Conservation (phyloP, 1,140 invertebrate genomes). For the Acromyrmex charruanus region DNA sequence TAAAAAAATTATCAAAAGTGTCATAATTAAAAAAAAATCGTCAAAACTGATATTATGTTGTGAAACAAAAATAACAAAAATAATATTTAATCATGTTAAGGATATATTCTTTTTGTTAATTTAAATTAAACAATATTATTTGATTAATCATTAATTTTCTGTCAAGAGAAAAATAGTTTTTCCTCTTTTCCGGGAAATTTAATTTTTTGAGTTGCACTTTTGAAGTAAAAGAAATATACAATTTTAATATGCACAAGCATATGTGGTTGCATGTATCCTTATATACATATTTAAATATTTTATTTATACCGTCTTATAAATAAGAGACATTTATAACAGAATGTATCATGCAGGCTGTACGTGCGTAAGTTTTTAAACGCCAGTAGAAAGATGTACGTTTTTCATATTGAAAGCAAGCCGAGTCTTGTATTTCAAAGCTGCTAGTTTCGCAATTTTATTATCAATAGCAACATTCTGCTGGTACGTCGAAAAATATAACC, state of each 20-base stretch:
- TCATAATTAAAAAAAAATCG: too few relatives aligned
- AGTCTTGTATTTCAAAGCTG: constrained; percentile 43
- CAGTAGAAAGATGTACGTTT: constrained; percentile 7
- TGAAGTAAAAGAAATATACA: not conserved
- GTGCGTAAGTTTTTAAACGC: not conserved
- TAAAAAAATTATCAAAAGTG: too few relatives aligned
- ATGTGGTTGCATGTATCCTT: not conserved
- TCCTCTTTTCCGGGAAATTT: too few relatives aligned
- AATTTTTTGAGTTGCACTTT: too few relatives aligned
- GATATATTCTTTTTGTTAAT: too few relatives aligned
- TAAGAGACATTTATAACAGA: not conserved
- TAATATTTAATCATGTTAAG: too few relatives aligned
- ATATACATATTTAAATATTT: not conserved
- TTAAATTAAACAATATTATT: too few relatives aligned
- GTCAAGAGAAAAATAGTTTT: too few relatives aligned
- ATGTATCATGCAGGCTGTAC: constrained; percentile 9
- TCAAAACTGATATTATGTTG: too few relatives aligned
- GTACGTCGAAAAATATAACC: constrained; percentile 39
- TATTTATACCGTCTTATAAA: constrained; percentile 13
- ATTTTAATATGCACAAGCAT: not conserved
- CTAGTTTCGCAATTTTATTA: constrained; percentile 29
- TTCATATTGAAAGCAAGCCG: constrained; percentile 4
- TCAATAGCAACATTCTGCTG: constrained; percentile 44
- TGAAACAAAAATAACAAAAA: too few relatives aligned
- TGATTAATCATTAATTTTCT: too few relatives aligned